Base-by-base conservation (phyloP, 2,113 vertebrate genomes). In the Ranitomeya imitator region DNA sequence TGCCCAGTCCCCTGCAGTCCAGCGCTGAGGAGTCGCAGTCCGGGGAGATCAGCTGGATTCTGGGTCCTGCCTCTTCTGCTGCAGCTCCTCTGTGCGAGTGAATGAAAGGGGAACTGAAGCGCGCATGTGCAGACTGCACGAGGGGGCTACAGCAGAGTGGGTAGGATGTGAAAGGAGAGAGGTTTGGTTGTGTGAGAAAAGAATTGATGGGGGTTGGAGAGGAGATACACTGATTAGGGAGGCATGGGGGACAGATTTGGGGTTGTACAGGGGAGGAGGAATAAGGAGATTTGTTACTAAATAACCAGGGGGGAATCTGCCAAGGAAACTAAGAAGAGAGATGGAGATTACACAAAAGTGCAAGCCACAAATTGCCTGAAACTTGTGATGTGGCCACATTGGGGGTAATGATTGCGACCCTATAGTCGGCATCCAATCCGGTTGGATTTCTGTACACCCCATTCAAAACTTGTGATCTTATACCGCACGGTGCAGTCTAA, bases 31-130 rank as follows among this genome's bases (percentile, higher is more conserved):
- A 16, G 13, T 2, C 13, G 59, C 9, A 55, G 79, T 21, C 5
- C 55, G 5, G 8, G 55, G 3, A 63, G 7, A n/a, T 73, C 59
- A 60, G 85, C 54, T 65, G 37, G 6, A n/a, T 26, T 6, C 23
- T 7, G 31, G 31, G 9, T 45, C 59, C 69, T 86, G 83, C 67
- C 74, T 60, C 59, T 60, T 65, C n/a, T 86, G 85, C 73, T 65
- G 85, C 74, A 65, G 85, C 85, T 86, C 86, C 86, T 87, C 78
- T 5, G 65, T 87, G 60, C 55, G 61, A 79, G 37, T 87, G 61
- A 81, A 87, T 80, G 79, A 88, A 87, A 88, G 57, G 86, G 86
- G 77, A 88, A 74, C 79, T 83, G 67, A 2, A 5, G 16, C 37
- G 69, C 65, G 67, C 86, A 76, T 74, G 86, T 54, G 86, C 31